phyloP scores from a whole-genome alignment of 2,888 invertebrate genomes.

The Scaptomyza polygonia region DNA sequence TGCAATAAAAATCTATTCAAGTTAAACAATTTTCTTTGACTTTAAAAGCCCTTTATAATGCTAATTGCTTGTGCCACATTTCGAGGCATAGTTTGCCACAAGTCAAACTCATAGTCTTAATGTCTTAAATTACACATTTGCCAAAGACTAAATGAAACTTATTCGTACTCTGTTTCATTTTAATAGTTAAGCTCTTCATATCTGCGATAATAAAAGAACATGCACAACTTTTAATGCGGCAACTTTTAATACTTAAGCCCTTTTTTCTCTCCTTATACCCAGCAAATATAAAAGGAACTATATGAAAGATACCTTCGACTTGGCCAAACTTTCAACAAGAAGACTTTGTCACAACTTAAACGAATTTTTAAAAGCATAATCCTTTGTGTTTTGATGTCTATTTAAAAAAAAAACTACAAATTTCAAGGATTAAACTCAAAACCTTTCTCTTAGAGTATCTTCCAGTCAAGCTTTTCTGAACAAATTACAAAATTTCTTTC shows the following conservation, averaged over 20 bases:
- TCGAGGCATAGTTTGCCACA: constrained; percentile 1
- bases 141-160: constrained; percentile 18
- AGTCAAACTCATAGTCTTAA: neutral
- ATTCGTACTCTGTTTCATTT: constrained; percentile 22
- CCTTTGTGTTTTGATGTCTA: accelerated
- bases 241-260: constrained; percentile 37
- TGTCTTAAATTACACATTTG: constrained; percentile 8
- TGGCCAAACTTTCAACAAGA: too few species aligned
- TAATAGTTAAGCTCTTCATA: constrained; percentile 31
- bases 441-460: constrained; percentile 4
- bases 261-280: constrained; percentile 8
- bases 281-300: too few species aligned
- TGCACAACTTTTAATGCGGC: constrained; percentile 53
- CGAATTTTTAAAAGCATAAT: too few species aligned
- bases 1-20: neutral
- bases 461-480: neutral
- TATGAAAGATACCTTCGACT: too few species aligned
- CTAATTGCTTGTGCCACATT: neutral
- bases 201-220: constrained; percentile 58
- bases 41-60: neutral
- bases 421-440: too few species aligned
- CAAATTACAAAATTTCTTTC: neutral
- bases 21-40: neutral
- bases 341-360: too few species aligned
- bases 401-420: neutral